These are phyloP conservation scores for Macropis europaea DNA, from an alignment of 2,888 invertebrate genomes.

Conservation along the genomic window DNA sequence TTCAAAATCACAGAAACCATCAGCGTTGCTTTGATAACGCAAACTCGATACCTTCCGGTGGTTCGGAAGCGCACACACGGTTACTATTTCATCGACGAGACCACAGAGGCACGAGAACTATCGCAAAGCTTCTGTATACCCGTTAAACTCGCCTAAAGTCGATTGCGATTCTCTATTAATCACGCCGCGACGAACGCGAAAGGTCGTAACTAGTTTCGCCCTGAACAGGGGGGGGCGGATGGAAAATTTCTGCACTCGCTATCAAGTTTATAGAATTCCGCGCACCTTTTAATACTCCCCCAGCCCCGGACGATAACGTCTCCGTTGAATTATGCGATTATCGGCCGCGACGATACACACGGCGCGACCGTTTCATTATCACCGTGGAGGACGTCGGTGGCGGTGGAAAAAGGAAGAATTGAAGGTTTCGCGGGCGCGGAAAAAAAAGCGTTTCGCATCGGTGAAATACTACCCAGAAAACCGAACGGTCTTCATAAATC, in stretches of 20 bases:
- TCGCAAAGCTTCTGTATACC: conserved; percentile 12
- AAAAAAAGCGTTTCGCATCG: conserved; percentile 51
- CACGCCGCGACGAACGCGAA: conserved; percentile 23
- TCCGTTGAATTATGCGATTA: conserved; percentile 60
- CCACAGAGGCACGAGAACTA: conserved; percentile 25
- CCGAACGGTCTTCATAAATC: conserved; percentile 78
- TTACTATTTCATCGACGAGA: background rate
- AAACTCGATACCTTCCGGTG: conserved; percentile 3
- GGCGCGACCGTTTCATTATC: conserved; percentile 4
- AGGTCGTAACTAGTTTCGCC: conserved; percentile 37
- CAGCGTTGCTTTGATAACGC: conserved; percentile 2
- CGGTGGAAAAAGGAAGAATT: conserved; percentile 43
- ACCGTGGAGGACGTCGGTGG: conserved; percentile 11
- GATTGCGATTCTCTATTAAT: conserved; percentile 41
- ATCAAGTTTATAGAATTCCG: conserved; percentile 50
- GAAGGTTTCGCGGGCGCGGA: conserved; percentile 54
- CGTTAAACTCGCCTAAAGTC: conserved; percentile 6
- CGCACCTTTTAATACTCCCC: conserved; percentile 45
- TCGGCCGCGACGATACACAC: conserved; percentile 44
- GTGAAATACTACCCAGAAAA: conserved; percentile 74
- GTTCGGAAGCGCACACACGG: background rate
- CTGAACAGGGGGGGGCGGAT: conserved; percentile 11
- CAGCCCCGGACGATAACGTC: conserved; percentile 20
- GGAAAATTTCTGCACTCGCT: conserved; percentile 46
- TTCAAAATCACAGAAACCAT: no score